Conservation (phyloP, 2,888 invertebrate genomes). For the Bombylius discolor region DNA sequence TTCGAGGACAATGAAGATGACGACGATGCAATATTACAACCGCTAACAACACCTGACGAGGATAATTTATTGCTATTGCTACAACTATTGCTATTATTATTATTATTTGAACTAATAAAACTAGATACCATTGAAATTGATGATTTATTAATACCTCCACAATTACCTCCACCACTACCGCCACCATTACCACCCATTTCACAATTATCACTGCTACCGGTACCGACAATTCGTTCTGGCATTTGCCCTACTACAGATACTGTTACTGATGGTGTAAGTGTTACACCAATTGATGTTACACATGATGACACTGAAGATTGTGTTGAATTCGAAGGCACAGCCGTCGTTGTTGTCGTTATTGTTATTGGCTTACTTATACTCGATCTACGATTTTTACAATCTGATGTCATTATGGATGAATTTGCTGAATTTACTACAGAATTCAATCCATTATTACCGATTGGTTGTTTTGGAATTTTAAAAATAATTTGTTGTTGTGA, state of each 20-base stretch:
- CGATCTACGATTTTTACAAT: constrained; percentile 17
- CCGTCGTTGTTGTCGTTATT: constrained; percentile 3
- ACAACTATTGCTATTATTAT: background rate
- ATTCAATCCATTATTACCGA: background rate
- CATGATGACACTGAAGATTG: background rate
- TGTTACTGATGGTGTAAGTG: background rate
- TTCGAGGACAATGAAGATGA: background rate
- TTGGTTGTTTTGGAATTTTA: constrained; percentile 1
- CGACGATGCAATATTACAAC: constrained; percentile 11
- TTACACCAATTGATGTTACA: background rate
- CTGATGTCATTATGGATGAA: background rate
- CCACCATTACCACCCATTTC: no score
- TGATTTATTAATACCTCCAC: background rate
- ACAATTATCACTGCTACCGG: no score
- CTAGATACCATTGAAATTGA: background rate
- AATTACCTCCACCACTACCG: no score
- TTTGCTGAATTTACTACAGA: no score
- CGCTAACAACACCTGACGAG: background rate
- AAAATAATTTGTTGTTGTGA: constrained; percentile 21
- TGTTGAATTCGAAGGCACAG: background rate
- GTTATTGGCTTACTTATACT: constrained; percentile 15
- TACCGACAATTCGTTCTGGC: no score
- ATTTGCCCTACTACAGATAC: background rate
- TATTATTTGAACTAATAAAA: background rate
- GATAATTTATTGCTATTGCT: background rate